Evolutionary conservation across 2,888 invertebrate species (phyloP).

Genomic region (Cepaea hortensis): DNA sequence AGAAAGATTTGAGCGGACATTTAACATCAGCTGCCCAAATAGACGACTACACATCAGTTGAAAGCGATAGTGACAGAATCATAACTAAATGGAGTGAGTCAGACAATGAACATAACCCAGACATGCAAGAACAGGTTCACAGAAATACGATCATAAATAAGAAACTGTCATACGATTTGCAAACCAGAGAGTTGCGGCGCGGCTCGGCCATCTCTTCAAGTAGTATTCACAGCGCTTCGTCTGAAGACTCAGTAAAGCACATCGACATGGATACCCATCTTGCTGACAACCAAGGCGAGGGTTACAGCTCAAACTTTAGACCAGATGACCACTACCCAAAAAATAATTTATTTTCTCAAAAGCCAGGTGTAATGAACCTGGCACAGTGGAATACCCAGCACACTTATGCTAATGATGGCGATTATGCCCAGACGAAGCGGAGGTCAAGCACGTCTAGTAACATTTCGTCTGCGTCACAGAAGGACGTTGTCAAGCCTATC

Average conservation of each 20-base stretch:
- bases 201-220: background rate
- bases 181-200: background rate
- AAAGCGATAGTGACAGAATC: background rate
- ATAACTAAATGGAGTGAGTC: background rate
- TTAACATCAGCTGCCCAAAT: background rate
- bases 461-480: background rate
- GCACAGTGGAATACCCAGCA: background rate
- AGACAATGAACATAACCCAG: background rate
- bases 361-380: background rate
- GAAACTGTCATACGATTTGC: background rate
- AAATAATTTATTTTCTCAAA: background rate
- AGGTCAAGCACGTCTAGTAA: background rate
- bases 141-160: background rate
- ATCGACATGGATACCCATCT: background rate
- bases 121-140: no score
- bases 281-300: background rate
- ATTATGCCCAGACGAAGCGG: background rate
- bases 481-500: background rate
- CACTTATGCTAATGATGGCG: background rate
- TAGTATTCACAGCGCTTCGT: conserved; percentile 5
- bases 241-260: background rate
- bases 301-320: no score
- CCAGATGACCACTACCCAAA: background rate
- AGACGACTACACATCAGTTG: background rate
- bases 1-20: background rate